Conservation (phyloP, 2,113 vertebrate genomes). For the Opisthocomus hoazin region DNA sequence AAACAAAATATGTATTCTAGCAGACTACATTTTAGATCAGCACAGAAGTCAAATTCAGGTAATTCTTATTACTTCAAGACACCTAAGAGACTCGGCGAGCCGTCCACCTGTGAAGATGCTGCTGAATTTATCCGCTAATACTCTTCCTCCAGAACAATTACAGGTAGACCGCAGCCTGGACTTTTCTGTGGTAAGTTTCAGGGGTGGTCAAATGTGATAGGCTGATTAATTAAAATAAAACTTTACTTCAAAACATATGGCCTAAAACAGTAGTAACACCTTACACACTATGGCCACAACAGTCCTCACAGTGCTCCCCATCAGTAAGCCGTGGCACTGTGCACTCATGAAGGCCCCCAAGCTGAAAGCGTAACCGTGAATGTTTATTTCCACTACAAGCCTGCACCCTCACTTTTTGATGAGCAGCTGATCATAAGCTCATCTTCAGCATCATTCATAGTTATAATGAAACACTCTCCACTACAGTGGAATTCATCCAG, state of each 20-base stretch:
- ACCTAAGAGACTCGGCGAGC: not conserved
- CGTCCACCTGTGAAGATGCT: not conserved
- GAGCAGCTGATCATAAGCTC: not conserved
- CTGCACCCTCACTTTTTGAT: not conserved
- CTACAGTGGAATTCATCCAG: not conserved
- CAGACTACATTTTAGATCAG: not conserved
- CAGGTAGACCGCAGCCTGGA: not conserved
- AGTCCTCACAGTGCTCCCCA: not conserved
- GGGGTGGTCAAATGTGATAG: not conserved
- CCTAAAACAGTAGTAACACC: not conserved
- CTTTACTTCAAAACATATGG: not conserved
- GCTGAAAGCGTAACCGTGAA: not conserved
- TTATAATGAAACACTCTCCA: not conserved
- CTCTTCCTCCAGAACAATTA: not conserved
- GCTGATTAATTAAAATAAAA: not conserved
- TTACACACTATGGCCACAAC: not conserved
- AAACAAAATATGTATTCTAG: not conserved
- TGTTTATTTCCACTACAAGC: not conserved
- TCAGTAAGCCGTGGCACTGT: not conserved
- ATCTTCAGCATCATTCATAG: not conserved
- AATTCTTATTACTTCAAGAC: not conserved
- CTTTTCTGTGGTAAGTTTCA: not conserved
- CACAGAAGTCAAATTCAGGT: slow-evolving; percentile 10
- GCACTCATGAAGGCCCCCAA: not conserved
- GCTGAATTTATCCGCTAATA: not conserved